phyloP scores from a whole-genome alignment of 2,797 vertebrate genomes.

The Phataginus tetradactyla region DNA sequence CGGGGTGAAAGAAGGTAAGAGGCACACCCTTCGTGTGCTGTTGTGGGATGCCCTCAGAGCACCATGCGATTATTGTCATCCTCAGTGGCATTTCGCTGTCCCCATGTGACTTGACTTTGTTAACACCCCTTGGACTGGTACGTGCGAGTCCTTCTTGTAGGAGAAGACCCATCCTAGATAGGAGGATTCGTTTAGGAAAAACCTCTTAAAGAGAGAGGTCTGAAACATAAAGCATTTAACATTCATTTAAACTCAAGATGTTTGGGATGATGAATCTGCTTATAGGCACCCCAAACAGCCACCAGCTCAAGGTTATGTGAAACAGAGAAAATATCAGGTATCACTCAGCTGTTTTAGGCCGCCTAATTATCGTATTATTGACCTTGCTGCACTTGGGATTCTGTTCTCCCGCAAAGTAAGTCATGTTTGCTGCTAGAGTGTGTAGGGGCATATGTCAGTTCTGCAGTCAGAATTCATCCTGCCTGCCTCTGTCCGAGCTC shows the following conservation, averaged over 20 bases:
- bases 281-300: not conserved
- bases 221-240: constrained; percentile 55
- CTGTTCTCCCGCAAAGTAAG: not conserved
- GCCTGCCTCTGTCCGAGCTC: not conserved
- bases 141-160: constrained; percentile 16
- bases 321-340: not conserved
- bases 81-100: not conserved
- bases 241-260: constrained; percentile 51
- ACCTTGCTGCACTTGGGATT: not conserved
- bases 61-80: not conserved
- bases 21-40: not conserved
- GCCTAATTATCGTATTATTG: not conserved
- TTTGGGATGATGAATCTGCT: constrained; percentile 60
- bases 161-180: constrained; percentile 32
- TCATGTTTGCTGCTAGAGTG: not conserved
- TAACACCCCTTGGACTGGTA: not conserved
- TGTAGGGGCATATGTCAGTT: not conserved
- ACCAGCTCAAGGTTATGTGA: constrained; percentile 43
- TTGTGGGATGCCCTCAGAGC: not conserved
- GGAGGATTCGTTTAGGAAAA: not conserved
- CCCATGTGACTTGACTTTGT: not conserved
- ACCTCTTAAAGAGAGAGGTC: not conserved
- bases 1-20: not conserved
- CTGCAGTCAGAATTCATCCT: not conserved
- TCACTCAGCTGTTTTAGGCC: not conserved